Base-by-base conservation (phyloP, 2,113 vertebrate species). In the Pterocles orientalis region DNA sequence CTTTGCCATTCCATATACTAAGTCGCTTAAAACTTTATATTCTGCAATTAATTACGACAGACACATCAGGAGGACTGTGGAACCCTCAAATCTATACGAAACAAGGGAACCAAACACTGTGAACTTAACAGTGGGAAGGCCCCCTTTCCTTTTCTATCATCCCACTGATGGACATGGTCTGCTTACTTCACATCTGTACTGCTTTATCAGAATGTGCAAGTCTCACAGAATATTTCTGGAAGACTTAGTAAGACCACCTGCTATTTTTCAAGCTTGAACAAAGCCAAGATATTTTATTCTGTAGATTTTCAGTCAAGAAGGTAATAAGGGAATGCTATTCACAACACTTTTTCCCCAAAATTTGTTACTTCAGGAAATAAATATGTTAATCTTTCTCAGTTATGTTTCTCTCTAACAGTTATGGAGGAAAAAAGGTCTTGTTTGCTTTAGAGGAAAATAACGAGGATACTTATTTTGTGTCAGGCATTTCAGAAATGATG, bases 1-100 rank as follows among this genome's bases (percentile, higher is more conserved):
- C 86, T 95, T 95, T 95, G 41, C 18, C 34, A 43, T 90, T 95
- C 34, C 33, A 18, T 53, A 72, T 51, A 69, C 9, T 29, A 45
- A 94, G 31, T 71, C 50, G 43, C 20, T 57, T 58, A 72, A 86
- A 94, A 89, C 34, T 62, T 87, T 34, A 53, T 34, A 81, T 70
- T 88, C 84, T 60, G 43, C 19, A 86, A n/a, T 17, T 76, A 82
- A 7, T 86, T 80, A 83, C 21, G 43, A 34, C 5, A 72, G 45
- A 62, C 7, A 36, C 13, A 25, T 60, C 25, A 60, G 48, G 10
- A 73, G 0, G 58, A 68, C 62, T n/a, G 29, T 54, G 17, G 39
- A 86, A 95, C 23, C 28, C 43, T 5, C 50, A 93, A 16, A 31
- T 20, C 73, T 15, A 8, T 45, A 31, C 69, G n/a, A 86, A 86